Conservation (phyloP, 2,888 invertebrate genomes). For the Blastobasis adustella region DNA sequence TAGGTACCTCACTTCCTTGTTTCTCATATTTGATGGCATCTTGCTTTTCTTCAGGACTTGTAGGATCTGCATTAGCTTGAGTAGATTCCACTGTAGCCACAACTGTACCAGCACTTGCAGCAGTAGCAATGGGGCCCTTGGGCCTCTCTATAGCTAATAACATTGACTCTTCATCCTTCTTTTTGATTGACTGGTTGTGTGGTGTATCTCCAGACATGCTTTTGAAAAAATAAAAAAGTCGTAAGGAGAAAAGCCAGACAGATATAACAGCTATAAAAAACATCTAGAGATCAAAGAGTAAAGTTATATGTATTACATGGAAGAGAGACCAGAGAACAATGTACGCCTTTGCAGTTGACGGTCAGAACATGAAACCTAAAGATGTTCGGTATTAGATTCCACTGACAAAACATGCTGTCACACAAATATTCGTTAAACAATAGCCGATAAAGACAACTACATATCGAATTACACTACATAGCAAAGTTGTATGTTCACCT, state of each 20-base stretch:
- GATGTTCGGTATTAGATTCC: conserved; percentile 14
- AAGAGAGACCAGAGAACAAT: conserved; percentile 15
- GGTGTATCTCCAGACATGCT: conserved; percentile 63
- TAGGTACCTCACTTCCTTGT: conserved; percentile 41
- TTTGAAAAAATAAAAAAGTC: conserved; percentile 22
- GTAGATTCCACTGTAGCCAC: conserved; percentile 25
- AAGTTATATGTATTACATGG: conserved; percentile 17
- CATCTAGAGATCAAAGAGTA: conserved; percentile 4
- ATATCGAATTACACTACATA: conserved; percentile 15
- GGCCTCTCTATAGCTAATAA: conserved; percentile 37
- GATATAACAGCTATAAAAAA: conserved; percentile 4
- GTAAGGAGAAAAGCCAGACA: conserved; percentile 8
- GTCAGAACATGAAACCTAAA: too few relatives aligned
- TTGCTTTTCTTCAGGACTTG: conserved; percentile 35
- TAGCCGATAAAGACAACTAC: conserved; percentile 20
- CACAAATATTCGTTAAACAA: conserved; percentile 32
- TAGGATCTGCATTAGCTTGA: conserved; percentile 22
- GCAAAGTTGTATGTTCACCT: conserved; percentile 37
- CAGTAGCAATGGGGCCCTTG: conserved; percentile 25
- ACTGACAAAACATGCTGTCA: conserved; percentile 10
- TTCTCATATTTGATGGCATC: conserved; percentile 36
- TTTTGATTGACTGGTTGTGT: conserved; percentile 41
- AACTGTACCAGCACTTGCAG: conserved; percentile 18
- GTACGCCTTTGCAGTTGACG: not conserved
- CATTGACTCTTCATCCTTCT: conserved; percentile 42